Evolutionary conservation across 1,140 invertebrate species (phyloP), one percentile per base, ranked within the genome.

Genomic region (Drosophila yakuba): DNA sequence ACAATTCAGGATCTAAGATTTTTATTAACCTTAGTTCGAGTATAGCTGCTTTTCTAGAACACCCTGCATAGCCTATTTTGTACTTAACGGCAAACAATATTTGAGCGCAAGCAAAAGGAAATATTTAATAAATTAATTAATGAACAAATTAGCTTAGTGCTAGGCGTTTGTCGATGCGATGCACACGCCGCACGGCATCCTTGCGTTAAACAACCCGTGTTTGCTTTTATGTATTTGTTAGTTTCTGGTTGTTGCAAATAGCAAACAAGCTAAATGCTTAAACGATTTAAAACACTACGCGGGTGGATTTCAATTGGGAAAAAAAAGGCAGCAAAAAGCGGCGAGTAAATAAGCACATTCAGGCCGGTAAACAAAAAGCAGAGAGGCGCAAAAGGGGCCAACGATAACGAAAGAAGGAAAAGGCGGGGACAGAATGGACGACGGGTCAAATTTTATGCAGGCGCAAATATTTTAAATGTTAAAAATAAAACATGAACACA

Each of bases 401-500:
- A 50, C 44, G 55, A 54, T 25, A 72, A 45, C 15, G 59, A 47
- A 58, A 54, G 36, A 75, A 20, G 17, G 14, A 23, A 32, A 59
- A 59, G 32, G 8, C 38, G 7, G 50, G 36, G 47, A 45, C 72
- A 20, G 48, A 20, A 23, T 20, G 59, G 35, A 64, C 50, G 58
- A 56, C 28, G 47, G 60, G 25, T 57, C 50, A 77, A 83, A 77
- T 84, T 84, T 59, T 80, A 80, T 84, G 80, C 80, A 75, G 80
- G 73, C 80, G 74, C 81, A 85, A 85, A 85, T 85, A 85, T 85
- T 85, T 85, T 80, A 85, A 85, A 80, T 85, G 81, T 85, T 85
- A 85, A 85, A 81, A 85, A 80, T 85, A 85, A 85, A 84, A 84
- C 77, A 84, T 80, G 76, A 61, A 58, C 71, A 84, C 71, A 83